Evolutionary conservation across 2,113 vertebrate genomes (phyloP).

Genomic region (Salvelinus fontinalis): DNA sequence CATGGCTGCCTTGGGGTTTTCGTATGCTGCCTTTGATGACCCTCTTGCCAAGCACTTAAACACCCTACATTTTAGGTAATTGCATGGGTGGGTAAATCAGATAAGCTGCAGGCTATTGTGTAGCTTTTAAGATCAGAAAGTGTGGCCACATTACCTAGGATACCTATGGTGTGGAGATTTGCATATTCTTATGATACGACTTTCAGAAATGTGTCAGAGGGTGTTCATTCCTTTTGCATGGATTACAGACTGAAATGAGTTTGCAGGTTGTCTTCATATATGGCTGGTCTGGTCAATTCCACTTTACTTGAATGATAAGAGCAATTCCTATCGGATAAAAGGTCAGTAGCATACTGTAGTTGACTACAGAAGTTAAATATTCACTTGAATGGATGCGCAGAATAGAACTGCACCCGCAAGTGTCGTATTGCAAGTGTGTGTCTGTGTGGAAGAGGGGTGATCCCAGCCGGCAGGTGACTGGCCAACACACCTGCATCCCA

Average conservation of each 20-base stretch:
- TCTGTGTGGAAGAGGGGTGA: not conserved
- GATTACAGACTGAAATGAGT: too few species aligned
- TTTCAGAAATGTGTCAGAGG: not conserved
- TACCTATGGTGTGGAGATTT: not conserved
- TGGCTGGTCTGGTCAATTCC: not conserved
- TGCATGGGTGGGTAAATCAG: not conserved
- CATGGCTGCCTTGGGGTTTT: constrained; percentile 2
- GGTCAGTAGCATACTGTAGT: too few species aligned
- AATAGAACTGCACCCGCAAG: not conserved
- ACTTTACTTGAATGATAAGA: not conserved
- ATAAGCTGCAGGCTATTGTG: not conserved
- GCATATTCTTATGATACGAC: not conserved
- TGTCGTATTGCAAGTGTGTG: not conserved
- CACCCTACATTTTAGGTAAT: not conserved
- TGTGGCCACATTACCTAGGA: not conserved
- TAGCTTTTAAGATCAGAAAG: not conserved
- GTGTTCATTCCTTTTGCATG: too few species aligned
- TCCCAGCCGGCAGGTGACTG: not conserved
- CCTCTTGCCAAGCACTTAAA: constrained; percentile 10
- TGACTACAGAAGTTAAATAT: not conserved
- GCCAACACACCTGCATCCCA: not conserved
- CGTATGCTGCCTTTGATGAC: not conserved
- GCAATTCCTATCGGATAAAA: not conserved
- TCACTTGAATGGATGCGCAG: not conserved
- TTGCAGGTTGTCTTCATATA: too few species aligned